Conservation (phyloP, 2,113 vertebrate genomes). For the Tichodroma muraria region DNA sequence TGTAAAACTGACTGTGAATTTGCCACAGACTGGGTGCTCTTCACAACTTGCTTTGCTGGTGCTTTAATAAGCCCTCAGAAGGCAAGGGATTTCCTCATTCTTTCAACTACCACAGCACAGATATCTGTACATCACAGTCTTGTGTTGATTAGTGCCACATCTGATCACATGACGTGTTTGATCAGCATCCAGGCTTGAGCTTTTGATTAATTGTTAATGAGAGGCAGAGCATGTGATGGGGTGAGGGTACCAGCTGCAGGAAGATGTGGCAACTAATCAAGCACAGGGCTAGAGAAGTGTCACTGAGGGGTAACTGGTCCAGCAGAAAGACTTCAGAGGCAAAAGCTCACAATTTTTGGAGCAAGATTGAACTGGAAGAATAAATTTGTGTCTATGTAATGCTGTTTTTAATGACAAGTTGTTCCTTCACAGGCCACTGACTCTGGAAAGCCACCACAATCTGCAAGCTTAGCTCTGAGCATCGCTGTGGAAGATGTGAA, state of each 20-base stretch:
- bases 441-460: not conserved
- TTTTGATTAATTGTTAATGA: not conserved
- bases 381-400: not conserved
- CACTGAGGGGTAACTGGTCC: not conserved
- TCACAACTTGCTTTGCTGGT: not conserved
- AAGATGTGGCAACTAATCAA: not conserved
- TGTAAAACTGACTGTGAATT: not conserved
- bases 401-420: not conserved
- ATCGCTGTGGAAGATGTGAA: slow-evolving; percentile 52
- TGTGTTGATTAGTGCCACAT: not conserved
- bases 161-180: not conserved
- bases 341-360: not conserved
- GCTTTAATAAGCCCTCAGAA: not conserved
- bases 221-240: not conserved
- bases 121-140: not conserved
- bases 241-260: not conserved
- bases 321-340: not conserved
- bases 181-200: not conserved
- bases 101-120: not conserved
- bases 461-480: slow-evolving; percentile 7
- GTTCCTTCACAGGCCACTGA: slow-evolving; percentile 44
- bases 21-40: not conserved
- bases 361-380: not conserved
- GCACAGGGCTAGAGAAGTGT: not conserved
- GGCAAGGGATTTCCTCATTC: not conserved